These are phyloP conservation scores for Laterallus jamaicensis DNA, from an alignment of 2,113 vertebrate species.

Conservation along the genomic window DNA sequence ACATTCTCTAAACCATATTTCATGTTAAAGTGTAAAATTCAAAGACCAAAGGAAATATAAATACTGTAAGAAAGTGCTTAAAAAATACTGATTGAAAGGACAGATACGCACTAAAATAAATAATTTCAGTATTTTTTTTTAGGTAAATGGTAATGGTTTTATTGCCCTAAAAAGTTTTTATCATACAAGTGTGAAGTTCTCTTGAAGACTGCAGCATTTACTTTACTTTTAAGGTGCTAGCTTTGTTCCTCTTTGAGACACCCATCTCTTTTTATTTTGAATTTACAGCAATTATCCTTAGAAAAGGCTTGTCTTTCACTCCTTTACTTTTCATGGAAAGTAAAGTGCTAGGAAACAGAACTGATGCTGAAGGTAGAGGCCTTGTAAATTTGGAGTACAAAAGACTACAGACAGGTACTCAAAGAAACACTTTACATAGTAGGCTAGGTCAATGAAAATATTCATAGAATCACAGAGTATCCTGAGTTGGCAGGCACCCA, in stretches of 20 bases:
- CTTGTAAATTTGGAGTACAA: background rate
- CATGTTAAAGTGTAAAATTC: background rate
- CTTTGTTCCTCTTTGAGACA: background rate
- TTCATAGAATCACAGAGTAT: background rate
- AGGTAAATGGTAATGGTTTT: rapidly evolving
- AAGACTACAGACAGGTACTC: background rate
- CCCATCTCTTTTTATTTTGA: background rate
- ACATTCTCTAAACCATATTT: background rate
- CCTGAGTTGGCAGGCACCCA: too few species aligned
- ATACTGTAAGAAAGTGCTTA: background rate
- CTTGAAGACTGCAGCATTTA: background rate
- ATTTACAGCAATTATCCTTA: background rate
- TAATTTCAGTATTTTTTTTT: background rate
- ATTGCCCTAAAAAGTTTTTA: background rate
- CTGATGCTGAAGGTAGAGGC: background rate
- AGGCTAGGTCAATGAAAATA: background rate
- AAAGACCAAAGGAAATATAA: background rate
- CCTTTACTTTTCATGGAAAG: background rate
- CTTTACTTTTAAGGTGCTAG: background rate
- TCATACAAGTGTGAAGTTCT: background rate
- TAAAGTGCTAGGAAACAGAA: background rate
- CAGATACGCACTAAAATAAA: background rate
- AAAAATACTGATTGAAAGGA: background rate
- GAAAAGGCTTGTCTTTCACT: background rate
- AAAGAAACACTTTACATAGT: background rate